Evolutionary conservation across 2,797 vertebrate genomes (phyloP).

Genomic region (Semotilus atromaculatus): DNA sequence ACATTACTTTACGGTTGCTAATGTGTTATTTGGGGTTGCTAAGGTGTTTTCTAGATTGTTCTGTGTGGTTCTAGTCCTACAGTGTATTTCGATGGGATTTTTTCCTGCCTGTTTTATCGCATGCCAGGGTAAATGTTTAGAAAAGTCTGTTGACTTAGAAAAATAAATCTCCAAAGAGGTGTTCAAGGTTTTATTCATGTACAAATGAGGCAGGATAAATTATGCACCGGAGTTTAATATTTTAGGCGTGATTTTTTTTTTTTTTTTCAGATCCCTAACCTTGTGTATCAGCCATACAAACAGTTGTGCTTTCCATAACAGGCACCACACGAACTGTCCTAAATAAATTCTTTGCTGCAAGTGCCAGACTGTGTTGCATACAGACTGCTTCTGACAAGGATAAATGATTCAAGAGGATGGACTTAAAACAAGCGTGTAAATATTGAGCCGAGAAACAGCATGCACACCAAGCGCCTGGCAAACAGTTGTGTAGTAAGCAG

Average conservation of each 20-base stretch:
- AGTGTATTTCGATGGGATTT: background rate
- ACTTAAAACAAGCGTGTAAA: constrained; percentile 30
- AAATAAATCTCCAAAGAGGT: background rate
- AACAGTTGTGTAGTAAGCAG: constrained; percentile 17
- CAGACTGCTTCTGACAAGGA: constrained; percentile 21
- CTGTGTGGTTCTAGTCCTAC: background rate
- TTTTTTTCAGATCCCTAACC: constrained; percentile 1
- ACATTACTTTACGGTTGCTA: background rate
- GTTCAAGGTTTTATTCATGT: constrained; percentile 2
- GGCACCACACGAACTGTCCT: background rate
- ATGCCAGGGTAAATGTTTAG: background rate
- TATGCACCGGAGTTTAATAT: background rate
- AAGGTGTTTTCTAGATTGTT: background rate
- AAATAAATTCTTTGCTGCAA: constrained; percentile 1
- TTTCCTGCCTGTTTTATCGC: background rate
- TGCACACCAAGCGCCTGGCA: background rate
- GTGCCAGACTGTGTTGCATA: constrained; percentile 26
- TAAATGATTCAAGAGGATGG: constrained; percentile 29
- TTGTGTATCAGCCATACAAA: constrained; percentile 5
- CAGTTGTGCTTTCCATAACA: background rate
- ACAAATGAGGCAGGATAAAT: background rate
- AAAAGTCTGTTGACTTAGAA: background rate
- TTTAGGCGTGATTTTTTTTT: background rate
- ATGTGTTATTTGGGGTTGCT: background rate
- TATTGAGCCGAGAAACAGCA: background rate